phyloP scores from a whole-genome alignment of 2,888 invertebrate genomes.

The Rotaria magnacalcarata region DNA sequence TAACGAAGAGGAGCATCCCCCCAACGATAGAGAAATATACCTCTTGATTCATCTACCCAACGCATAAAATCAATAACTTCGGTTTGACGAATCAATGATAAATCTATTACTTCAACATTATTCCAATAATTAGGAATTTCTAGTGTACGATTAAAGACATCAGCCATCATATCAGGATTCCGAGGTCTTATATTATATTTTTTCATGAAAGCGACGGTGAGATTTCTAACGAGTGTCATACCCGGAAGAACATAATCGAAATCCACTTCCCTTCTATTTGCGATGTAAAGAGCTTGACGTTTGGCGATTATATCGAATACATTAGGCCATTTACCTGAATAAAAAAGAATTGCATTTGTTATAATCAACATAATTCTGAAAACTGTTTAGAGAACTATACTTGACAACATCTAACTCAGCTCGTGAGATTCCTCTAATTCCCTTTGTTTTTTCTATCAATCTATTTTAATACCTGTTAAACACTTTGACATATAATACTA shows the following conservation, averaged over 20 bases:
- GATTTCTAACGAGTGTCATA: not conserved
- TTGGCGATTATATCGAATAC: not conserved
- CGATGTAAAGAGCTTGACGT: not conserved
- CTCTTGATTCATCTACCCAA: not conserved
- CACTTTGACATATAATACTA: too few species aligned
- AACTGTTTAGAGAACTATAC: too few species aligned
- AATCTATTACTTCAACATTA: not conserved
- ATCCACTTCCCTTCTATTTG: not conserved
- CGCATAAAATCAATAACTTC: not conserved
- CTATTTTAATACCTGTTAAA: too few species aligned
- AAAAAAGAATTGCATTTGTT: too few species aligned
- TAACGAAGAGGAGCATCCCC: conserved; percentile 28
- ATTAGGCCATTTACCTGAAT: not conserved
- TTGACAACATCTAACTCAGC: too few species aligned
- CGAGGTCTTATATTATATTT: not conserved
- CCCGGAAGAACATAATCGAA: not conserved
- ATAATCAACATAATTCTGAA: too few species aligned
- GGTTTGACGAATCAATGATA: not conserved
- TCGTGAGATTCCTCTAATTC: too few species aligned
- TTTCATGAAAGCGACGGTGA: not conserved
- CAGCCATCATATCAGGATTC: not conserved
- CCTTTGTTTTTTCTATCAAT: too few species aligned
- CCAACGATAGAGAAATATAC: not conserved
- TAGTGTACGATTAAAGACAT: not conserved
- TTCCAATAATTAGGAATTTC: not conserved